Evolutionary conservation across 2,888 invertebrate genomes (phyloP).

Genomic region (Caprella mutica): DNA sequence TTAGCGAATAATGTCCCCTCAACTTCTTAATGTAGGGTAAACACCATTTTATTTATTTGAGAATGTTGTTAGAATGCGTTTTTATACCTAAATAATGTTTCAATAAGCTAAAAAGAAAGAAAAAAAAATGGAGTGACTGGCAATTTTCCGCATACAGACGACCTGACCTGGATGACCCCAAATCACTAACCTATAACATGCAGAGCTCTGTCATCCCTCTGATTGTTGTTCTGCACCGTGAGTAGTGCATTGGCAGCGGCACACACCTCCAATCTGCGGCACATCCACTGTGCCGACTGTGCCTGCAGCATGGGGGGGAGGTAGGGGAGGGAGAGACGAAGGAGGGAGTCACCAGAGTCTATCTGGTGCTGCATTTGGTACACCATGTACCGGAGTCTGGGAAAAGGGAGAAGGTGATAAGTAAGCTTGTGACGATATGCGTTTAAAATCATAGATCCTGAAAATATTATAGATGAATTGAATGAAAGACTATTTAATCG

Average conservation of each 20-base stretch:
- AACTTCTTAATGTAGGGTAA: constrained; percentile 13
- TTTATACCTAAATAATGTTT: too few species aligned
- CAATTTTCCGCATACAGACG: too few species aligned
- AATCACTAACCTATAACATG: constrained; percentile 5
- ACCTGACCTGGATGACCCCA: background rate
- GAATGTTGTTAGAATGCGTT: too few species aligned
- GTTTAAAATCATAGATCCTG: too few species aligned
- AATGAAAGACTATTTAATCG: too few species aligned
- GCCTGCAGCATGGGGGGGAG: constrained; percentile 1
- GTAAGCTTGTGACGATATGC: too few species aligned
- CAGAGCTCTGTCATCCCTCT: constrained; percentile 3
- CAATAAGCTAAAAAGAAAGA: too few species aligned
- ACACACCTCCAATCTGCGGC: background rate
- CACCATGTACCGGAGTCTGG: background rate
- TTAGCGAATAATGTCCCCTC: too few species aligned
- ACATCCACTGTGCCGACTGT: constrained; percentile 2
- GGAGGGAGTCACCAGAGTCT: background rate
- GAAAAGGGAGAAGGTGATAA: too few species aligned
- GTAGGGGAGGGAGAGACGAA: constrained; percentile 1
- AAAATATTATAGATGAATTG: too few species aligned
- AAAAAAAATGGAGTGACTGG: too few species aligned
- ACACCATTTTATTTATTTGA: too few species aligned
- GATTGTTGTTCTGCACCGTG: background rate
- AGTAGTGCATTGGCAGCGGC: background rate
- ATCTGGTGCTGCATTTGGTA: constrained; percentile 8